Percentiles rank a stretch among this genome's conserved stretches.
Evolutionary conservation across 2,888 invertebrate species (phyloP).

Genomic region (Trachelus stipa): DNA sequence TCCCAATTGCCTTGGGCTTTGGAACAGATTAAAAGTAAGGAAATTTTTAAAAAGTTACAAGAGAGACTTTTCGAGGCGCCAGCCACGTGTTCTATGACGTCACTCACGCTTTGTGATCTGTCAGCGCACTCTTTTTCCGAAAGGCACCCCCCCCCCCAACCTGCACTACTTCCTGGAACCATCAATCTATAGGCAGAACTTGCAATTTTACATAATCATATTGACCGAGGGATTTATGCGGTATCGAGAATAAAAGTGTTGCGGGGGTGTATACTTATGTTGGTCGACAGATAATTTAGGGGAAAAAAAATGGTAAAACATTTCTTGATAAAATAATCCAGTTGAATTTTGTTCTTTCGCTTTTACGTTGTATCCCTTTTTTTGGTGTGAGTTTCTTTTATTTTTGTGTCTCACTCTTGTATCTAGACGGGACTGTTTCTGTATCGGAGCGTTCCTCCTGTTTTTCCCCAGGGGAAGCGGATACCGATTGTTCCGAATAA

Average conservation of each 20-base stretch:
- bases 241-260: neutral
- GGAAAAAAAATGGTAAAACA: neutral
- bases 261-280: neutral
- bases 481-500: neutral
- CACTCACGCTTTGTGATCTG: too few species aligned
- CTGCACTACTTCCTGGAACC: too few species aligned
- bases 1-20: neutral
- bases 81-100: too few species aligned
- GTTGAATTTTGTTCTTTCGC: neutral
- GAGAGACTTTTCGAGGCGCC: neutral
- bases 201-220: neutral
- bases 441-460: neutral
- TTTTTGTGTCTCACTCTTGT: neutral
- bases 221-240: neutral
- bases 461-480: neutral
- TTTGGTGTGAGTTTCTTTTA: neutral
- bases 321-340: neutral
- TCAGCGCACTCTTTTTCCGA: too few species aligned
- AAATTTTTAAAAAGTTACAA: neutral
- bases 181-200: neutral
- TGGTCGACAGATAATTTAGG: neutral
- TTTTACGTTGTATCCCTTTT: neutral
- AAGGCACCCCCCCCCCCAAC: too few species aligned
- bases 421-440: neutral
- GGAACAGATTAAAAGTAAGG: neutral